Conservation (phyloP, 2,888 invertebrate species). For the Eudemis profundana region DNA sequence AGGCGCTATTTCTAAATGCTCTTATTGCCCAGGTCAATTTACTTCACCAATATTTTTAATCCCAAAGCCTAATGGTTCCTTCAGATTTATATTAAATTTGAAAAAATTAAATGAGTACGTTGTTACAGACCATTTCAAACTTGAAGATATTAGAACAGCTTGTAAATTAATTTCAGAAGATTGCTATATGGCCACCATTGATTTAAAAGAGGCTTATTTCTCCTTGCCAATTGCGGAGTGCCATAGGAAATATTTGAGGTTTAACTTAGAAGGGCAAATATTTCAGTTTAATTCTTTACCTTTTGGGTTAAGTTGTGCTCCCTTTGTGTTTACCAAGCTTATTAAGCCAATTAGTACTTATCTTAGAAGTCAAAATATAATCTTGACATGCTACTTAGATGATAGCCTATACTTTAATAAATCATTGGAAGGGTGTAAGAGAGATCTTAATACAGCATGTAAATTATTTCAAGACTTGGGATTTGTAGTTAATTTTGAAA, state of each 20-base stretch:
- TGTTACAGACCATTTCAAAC: not conserved
- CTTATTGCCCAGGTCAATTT: not conserved
- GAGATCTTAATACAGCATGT: constrained; percentile 15
- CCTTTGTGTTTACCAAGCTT: not conserved
- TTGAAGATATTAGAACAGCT: too few relatives aligned
- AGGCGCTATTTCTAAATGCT: not conserved
- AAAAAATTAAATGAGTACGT: constrained; percentile 6
- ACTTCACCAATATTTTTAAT: not conserved
- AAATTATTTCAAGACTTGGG: constrained; percentile 30
- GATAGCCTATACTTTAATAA: constrained; percentile 29
- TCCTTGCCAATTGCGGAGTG: not conserved
- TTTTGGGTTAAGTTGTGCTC: not conserved
- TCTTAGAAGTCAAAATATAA: constrained; percentile 12
- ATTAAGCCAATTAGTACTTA: not conserved
- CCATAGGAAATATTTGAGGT: not conserved
- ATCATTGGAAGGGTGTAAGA: constrained; percentile 17
- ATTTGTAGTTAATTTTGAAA: constrained; percentile 39
- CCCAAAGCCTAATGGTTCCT: not conserved
- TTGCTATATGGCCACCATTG: constrained; percentile 2
- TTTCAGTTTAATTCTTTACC: constrained; percentile 1
- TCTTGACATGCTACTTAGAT: constrained; percentile 36
- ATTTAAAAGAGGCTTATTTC: constrained; percentile 1
- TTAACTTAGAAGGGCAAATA: not conserved
- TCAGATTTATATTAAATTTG: constrained; percentile 8
- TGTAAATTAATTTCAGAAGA: too few relatives aligned